Evolutionary conservation across 2,888 invertebrate species (phyloP).

Genomic region (Cinara cedri): DNA sequence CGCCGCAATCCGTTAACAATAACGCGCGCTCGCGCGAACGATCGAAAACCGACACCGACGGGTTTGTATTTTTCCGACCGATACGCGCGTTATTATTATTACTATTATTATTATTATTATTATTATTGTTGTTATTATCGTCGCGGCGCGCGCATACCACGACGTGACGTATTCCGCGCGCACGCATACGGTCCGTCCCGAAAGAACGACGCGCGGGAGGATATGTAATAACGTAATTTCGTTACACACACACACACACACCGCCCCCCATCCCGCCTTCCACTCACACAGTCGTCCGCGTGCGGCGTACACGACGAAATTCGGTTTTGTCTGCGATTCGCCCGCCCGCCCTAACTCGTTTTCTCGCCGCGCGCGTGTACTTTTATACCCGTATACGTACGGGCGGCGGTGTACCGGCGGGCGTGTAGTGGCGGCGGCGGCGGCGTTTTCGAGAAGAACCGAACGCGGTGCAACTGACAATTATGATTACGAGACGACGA

Average conservation of each 20-base stretch:
- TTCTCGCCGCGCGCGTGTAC: neutral
- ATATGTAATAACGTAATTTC: constrained; percentile 35
- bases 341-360: neutral
- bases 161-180: neutral
- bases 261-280: too few relatives aligned
- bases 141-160: too few relatives aligned
- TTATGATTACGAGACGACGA: constrained; percentile 44
- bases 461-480: constrained; percentile 45
- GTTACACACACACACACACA: neutral
- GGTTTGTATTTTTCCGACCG: neutral
- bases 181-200: neutral
- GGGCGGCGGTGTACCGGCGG: neutral
- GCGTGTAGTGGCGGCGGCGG: neutral
- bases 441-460: neutral
- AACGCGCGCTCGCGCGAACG: constrained; percentile 10
- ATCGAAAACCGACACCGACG: too few relatives aligned
- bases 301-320: constrained; percentile 38
- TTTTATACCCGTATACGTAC: neutral
- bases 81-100: neutral
- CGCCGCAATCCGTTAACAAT: too few relatives aligned
- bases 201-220: constrained; percentile 25
- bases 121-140: too few relatives aligned
- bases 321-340: constrained; percentile 39
- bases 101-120: too few relatives aligned
- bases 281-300: too few relatives aligned